Evolutionary conservation across 2,888 invertebrate species (phyloP).

Genomic region (Phengaris arion): DNA sequence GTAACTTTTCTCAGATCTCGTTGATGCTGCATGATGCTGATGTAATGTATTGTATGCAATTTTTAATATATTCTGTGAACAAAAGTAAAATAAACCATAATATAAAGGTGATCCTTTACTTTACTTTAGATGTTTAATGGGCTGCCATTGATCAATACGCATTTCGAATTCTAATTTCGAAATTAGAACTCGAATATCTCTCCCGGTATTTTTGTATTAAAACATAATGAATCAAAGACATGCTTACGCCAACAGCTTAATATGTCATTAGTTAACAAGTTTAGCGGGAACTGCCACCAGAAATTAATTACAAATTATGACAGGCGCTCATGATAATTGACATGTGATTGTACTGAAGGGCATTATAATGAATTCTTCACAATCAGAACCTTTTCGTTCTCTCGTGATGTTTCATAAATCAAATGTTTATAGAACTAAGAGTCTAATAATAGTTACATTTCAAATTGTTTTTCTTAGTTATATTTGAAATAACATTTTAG

Average conservation of each 20-base stretch:
- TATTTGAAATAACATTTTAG: too few species aligned
- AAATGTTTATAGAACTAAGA: neutral
- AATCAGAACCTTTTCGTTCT: neutral
- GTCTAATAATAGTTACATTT: neutral
- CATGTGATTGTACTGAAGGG: neutral
- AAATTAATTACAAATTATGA: conserved; percentile 3
- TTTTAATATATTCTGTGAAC: too few species aligned
- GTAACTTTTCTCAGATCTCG: neutral
- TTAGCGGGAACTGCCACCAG: neutral
- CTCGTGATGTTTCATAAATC: conserved; percentile 1
- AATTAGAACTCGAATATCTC: neutral
- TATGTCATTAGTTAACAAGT: neutral
- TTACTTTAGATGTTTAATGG: too few species aligned
- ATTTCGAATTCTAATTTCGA: neutral
- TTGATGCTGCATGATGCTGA: neutral
- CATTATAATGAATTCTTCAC: conserved; percentile 4
- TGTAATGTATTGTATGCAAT: too few species aligned
- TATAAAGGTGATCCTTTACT: too few species aligned
- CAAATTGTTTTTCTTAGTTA: neutral
- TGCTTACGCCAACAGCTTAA: neutral
- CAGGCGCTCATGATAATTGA: conserved; percentile 2
- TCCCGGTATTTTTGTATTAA: neutral
- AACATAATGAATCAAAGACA: neutral
- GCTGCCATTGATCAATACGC: too few species aligned
- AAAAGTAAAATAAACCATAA: too few species aligned